Conservation (phyloP, 2,797 vertebrate species). For the Darevskia nairensis region DNA sequence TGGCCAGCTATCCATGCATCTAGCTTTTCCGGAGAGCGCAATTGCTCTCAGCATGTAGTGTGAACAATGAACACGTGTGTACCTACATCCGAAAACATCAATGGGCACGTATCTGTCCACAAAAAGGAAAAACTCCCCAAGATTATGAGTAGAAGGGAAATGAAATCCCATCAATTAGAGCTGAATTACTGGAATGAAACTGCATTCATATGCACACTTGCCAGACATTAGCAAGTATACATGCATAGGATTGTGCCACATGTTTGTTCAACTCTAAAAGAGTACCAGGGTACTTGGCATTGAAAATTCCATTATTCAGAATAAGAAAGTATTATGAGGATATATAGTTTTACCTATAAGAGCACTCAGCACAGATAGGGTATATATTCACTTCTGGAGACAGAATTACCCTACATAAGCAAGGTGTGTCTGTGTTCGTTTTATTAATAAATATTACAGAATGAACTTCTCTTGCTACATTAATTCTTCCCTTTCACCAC, state of each 20-base stretch:
- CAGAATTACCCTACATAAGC: too few species aligned
- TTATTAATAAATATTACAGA: too few species aligned
- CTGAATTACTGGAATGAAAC: not conserved
- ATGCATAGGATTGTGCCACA: not conserved
- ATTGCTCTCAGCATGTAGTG: too few species aligned
- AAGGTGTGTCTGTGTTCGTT: too few species aligned
- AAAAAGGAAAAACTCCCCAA: not conserved
- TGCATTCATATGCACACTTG: not conserved
- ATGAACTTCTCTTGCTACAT: not conserved
- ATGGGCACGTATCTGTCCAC: not conserved
- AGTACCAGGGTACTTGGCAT: not conserved
- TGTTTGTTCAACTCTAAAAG: not conserved
- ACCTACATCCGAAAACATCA: too few species aligned
- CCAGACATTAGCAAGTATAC: not conserved
- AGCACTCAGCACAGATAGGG: too few species aligned
- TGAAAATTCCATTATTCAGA: not conserved
- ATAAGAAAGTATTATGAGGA: too few species aligned
- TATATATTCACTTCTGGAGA: too few species aligned
- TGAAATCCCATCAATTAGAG: not conserved
- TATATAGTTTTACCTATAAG: too few species aligned
- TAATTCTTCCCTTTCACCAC: not conserved
- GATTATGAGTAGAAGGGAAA: not conserved
- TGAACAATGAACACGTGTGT: too few species aligned
- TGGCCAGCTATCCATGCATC: not conserved
- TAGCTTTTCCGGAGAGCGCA: not conserved